phyloP scores from a whole-genome alignment of 2,888 invertebrate genomes.

The Atrina japonica region DNA sequence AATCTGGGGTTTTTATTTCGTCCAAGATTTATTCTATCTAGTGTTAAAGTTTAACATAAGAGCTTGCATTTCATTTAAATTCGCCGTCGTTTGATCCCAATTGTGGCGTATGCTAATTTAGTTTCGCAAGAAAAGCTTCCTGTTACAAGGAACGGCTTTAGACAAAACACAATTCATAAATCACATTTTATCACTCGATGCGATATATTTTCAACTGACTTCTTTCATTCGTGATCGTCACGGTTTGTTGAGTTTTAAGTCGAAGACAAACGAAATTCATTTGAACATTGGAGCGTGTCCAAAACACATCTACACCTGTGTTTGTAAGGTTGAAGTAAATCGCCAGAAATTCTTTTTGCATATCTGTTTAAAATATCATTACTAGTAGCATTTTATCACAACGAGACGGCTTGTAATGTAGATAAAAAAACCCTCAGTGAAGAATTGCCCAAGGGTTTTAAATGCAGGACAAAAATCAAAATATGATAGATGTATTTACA shows the following conservation, averaged over 20 bases:
- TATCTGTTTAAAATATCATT: too few species aligned
- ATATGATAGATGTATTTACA: too few species aligned
- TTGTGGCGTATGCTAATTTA: constrained; percentile 15
- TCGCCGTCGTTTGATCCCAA: constrained; percentile 8
- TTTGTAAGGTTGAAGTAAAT: not conserved
- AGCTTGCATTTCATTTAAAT: constrained; percentile 24
- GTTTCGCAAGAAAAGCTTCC: constrained; percentile 20
- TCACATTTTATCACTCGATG: constrained; percentile 21
- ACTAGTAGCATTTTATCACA: too few species aligned
- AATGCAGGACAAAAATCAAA: too few species aligned
- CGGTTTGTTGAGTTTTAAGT: constrained; percentile 10
- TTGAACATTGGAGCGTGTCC: constrained; percentile 2
- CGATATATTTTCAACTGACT: constrained; percentile 22
- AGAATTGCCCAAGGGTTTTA: too few species aligned
- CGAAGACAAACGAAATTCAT: constrained; percentile 8
- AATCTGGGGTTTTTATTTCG: too few species aligned
- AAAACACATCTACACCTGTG: not conserved
- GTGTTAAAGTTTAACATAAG: not conserved
- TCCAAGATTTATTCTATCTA: too few species aligned
- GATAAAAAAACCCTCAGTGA: too few species aligned
- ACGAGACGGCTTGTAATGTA: too few species aligned
- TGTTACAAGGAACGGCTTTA: constrained; percentile 20
- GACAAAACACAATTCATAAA: constrained; percentile 27
- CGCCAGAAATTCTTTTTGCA: too few species aligned
- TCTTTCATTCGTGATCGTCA: constrained; percentile 12